A percentile compares a stretch with the other conserved stretches of the same genome.
Evolutionary conservation across 2,888 invertebrate genomes (phyloP).

Genomic region (Hymenopus coronatus): DNA sequence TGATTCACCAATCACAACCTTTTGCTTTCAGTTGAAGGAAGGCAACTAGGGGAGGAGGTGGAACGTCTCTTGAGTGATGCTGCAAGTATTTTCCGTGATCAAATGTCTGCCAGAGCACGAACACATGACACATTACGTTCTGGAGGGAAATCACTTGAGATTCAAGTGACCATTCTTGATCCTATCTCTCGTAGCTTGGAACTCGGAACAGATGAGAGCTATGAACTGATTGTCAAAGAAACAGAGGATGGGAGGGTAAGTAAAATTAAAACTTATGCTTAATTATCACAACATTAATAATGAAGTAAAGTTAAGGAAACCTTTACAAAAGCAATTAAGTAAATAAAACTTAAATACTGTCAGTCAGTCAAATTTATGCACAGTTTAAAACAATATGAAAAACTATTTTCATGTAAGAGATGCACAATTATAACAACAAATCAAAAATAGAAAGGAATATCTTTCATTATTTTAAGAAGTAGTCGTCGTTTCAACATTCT

Average conservation of each 20-base stretch:
- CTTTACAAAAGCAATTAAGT: too few species aligned
- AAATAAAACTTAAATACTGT: too few species aligned
- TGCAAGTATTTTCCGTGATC: constrained; percentile 11
- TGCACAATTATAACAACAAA: too few species aligned
- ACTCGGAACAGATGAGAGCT: constrained; percentile 71
- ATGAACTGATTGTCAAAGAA: constrained; percentile 57
- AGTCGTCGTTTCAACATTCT: too few species aligned
- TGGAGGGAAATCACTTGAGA: constrained; percentile 2
- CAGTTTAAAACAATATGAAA: too few species aligned
- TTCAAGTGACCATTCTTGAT: constrained; percentile 27
- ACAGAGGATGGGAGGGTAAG: not conserved
- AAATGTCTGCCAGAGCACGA: not conserved
- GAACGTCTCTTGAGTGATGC: constrained; percentile 13
- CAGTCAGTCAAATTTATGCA: too few species aligned
- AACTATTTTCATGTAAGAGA: too few species aligned
- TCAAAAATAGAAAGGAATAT: too few species aligned
- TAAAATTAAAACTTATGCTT: not conserved
- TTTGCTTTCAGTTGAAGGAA: not conserved
- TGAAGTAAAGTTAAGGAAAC: too few species aligned
- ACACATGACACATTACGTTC: not conserved
- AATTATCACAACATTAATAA: too few species aligned
- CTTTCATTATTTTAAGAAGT: too few species aligned
- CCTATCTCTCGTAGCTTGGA: constrained; percentile 44
- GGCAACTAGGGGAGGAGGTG: not conserved
- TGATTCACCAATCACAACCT: too few species aligned